Evolutionary conservation across 23 tunicate species (phyloP).

Genomic region (Styela plicata): DNA sequence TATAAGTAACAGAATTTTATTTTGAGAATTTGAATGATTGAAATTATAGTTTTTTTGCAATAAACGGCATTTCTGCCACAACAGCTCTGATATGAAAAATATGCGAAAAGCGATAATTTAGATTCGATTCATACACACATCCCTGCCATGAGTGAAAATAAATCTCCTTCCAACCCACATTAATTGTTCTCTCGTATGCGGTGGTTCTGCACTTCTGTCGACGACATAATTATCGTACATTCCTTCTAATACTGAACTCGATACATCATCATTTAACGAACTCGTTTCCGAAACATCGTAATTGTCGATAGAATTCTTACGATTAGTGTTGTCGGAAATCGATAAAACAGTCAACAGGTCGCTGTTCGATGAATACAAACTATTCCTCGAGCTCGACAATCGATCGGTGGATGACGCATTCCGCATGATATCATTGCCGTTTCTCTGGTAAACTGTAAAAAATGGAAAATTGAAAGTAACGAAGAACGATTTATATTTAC

Average conservation of each 20-base stretch:
- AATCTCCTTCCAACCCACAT: constrained; percentile 13
- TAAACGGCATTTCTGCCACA: too few relatives aligned
- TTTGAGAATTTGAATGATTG: too few relatives aligned
- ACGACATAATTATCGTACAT: neutral
- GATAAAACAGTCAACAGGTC: neutral
- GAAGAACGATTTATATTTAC: too few relatives aligned
- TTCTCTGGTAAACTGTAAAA: neutral
- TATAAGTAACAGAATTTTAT: too few relatives aligned
- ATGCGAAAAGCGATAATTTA: too few relatives aligned
- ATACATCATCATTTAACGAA: constrained; percentile 8
- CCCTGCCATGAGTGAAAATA: too few relatives aligned
- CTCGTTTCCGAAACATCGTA: constrained; percentile 14
- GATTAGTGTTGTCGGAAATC: neutral
- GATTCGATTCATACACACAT: too few relatives aligned
- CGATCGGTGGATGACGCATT: neutral
- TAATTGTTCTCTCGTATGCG: constrained; percentile 13
- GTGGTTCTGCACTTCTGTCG: neutral
- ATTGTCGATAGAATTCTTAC: neutral
- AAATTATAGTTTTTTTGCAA: too few relatives aligned
- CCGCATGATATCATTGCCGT: neutral
- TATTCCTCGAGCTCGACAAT: neutral
- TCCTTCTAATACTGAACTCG: constrained; percentile 16
- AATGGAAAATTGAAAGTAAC: too few relatives aligned
- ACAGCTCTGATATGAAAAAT: too few relatives aligned
- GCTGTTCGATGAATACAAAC: neutral